Evolutionary conservation across 2,888 invertebrate species (phyloP), one percentile per base, ranked within the genome.

Genomic region (Zonitis immaculata): DNA sequence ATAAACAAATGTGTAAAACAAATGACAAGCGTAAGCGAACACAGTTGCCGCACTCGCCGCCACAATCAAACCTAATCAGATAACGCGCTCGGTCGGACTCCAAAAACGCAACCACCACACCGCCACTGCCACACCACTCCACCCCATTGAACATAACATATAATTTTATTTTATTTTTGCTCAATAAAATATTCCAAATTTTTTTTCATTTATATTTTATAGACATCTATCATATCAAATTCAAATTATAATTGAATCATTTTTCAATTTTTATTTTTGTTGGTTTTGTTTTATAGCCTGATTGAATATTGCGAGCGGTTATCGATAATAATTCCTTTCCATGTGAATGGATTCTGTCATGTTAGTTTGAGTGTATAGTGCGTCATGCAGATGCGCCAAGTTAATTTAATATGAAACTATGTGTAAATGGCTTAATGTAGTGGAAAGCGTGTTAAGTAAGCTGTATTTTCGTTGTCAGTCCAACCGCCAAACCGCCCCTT

Each of bases 1-100:
- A 65, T 67, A 62, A 67, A 63, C 64, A 66, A 67, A 66, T 66
- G 67, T 65, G 66, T 64, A 66, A 66, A 66, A 67, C 64, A 67
- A 67, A 67, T 66, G 66, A 67, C 67, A 62, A 61, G 65, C 66
- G 66, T 63, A 66, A 66, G 67, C 66, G 65, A 60, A 64, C 59
- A 64, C 61, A 63, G 65, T 63, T 63, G 60, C 60, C 61, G 63
- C 62, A 39, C 39, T 39, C 39, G 39, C 60, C 59, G 58, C 65
- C 63, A 59, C 65, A 63, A 66, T 66, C 66, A 62, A 62, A 61
- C 65, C 64, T 66, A 68, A 68, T 68, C 68, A 65, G 68, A 68
- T 68, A 65, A 65, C 61, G 60, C 61, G 65, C 61, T 65, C 59
- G 59, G 62, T 55, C 59, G 63, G 55, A 55, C 52, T 55, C 56